Base-by-base conservation (phyloP, 1,140 invertebrate species). In the Ruditapes philippinarum region DNA sequence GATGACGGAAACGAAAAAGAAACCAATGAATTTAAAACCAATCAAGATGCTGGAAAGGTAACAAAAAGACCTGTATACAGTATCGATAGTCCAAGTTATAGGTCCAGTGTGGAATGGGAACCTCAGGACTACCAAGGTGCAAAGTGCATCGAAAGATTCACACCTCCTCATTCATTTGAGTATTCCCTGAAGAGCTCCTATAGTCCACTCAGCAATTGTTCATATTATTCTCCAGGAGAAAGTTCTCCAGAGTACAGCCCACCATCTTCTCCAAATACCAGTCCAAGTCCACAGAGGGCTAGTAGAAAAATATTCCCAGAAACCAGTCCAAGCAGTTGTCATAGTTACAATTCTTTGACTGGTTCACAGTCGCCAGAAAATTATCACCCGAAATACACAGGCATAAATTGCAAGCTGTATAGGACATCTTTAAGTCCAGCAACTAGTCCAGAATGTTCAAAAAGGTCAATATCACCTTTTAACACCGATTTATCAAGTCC, bases 61-160 rank as follows among this genome's bases (percentile, higher is more conserved):
- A 25, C 1, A 0, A 31, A 33, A 0, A 74, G 51, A 51, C 85
- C 85, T 60, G 45, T 89, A 7, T 93, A 90, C 79, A 92, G 92
- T 78, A 92, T 93, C 28, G 82, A 93, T 54, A 94, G 93, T 84
- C 92, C 92, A 33, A 91, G 92, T 19, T 93, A 94, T 54, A 51
- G 89, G 45, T 31, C 88, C 17, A 49, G 88, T 36, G 85, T 65
- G 33, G 65, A 86, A 33, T 92, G 91, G 92, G 80, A 68, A 28
- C 80, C 78, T 38, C 60, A 92, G n/a, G 91, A 86, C 25, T 14
- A 33, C 12, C n/a, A 57, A 31, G 45, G 49, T 42, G 54, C 49
- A 45, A 89, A 68, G 25, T 89, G 87, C 36, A 89, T 82, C 31
- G 38, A 81, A 17, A 57, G 51, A 7, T 89, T 89, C 38, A 74